A percentile compares a stretch with the other conserved stretches of the same genome.
phyloP scores from a whole-genome alignment of 2,113 vertebrate species.

The Gasterosteus nipponicus region DNA sequence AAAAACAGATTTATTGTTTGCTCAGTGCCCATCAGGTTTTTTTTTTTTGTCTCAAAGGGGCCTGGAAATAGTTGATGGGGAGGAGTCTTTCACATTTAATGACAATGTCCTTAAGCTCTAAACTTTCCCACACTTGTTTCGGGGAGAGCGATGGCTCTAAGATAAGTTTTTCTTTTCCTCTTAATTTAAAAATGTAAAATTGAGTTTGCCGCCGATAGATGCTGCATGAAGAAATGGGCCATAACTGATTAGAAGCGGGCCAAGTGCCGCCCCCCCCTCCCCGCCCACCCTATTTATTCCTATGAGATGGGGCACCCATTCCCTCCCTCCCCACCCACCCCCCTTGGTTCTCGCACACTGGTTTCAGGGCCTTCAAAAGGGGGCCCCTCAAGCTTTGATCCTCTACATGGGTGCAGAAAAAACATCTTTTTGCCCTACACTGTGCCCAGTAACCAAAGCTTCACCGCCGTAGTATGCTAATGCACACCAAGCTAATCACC shows the following conservation, averaged over 20 bases:
- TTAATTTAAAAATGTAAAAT: conserved; percentile 52
- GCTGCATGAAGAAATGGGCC: conserved; percentile 71
- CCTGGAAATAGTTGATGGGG: conserved; percentile 68
- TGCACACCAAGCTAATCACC: conserved; percentile 75
- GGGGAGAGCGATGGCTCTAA: conserved; percentile 44
- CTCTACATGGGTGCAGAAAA: conserved; percentile 85
- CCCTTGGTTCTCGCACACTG: conserved; percentile 85
- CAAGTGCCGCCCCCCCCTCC: conserved; percentile 58
- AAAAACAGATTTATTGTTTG: conserved; percentile 76
- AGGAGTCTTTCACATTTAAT: conserved; percentile 65
- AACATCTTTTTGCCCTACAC: conserved; percentile 80
- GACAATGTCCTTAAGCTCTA: conserved; percentile 61
- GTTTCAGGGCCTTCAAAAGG: conserved; percentile 95
- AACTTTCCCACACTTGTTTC: conserved; percentile 73
- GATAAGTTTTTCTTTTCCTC: conserved; percentile 53
- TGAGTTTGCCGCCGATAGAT: conserved; percentile 64
- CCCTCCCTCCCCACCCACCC: conserved; percentile 44
- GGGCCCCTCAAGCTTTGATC: conserved; percentile 95
- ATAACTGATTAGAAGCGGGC: conserved; percentile 76
- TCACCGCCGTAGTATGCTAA: conserved; percentile 75
- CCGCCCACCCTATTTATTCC: conserved; percentile 74
- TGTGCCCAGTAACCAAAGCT: conserved; percentile 78
- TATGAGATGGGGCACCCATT: conserved; percentile 72
- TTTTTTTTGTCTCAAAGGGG: conserved; percentile 56
- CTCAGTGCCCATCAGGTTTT: conserved; percentile 57